Evolutionary conservation across 2,797 vertebrate species (phyloP).

Genomic region (Aldrovandia affinis): DNA sequence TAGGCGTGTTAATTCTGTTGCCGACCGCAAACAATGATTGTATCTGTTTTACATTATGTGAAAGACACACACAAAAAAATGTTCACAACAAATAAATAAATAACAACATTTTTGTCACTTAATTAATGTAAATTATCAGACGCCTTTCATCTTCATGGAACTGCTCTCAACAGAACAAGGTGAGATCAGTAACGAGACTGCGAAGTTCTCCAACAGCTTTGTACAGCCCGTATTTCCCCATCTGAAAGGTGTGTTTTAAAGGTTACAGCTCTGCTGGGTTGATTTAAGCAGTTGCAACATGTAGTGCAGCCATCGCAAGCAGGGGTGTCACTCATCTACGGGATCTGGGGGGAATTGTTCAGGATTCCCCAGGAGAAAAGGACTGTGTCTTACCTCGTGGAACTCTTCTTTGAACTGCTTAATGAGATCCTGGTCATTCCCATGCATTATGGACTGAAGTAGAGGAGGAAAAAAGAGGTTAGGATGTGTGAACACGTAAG

Average conservation of each 20-base stretch:
- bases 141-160: not conserved
- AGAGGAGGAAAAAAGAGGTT: not conserved
- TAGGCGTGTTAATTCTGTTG: not conserved
- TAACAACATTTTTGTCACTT: not conserved
- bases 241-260: not conserved
- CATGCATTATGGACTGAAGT: not conserved
- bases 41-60: not conserved
- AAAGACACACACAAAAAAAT: not conserved
- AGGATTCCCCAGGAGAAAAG: not conserved
- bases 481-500: not conserved
- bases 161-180: conserved; percentile 16
- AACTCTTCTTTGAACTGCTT: conserved; percentile 12
- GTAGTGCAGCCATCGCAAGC: not conserved
- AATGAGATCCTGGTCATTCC: not conserved
- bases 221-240: conserved; percentile 26
- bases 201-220: conserved; percentile 31
- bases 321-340: not conserved
- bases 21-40: no score
- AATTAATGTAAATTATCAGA: no score
- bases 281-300: not conserved
- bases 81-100: not conserved
- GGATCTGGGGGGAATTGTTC: not conserved
- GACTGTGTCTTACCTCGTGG: not conserved
- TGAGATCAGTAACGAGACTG: conserved; percentile 22
- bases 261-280: not conserved